Percentiles rank a stretch among this genome's conserved stretches.
Evolutionary conservation across 2,113 vertebrate genomes (phyloP).

Genomic region (Crotalus horridus): DNA sequence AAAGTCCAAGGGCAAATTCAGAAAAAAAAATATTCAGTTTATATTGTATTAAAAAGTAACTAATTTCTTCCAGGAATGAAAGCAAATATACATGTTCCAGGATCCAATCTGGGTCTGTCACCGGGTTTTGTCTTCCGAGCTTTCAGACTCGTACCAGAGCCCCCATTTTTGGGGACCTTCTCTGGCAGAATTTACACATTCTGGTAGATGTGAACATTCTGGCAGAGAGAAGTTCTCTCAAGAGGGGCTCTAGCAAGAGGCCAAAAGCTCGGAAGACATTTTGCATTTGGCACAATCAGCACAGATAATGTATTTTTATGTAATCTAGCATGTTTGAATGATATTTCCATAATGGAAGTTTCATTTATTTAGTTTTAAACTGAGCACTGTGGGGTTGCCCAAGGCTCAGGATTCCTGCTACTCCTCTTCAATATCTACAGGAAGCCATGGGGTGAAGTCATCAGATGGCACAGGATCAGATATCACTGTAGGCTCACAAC

Average conservation of each 20-base stretch:
- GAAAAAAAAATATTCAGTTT: neutral
- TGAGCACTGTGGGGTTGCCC: neutral
- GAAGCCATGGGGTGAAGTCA: neutral
- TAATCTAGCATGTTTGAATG: neutral
- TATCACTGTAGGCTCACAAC: neutral
- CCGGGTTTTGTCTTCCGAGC: neutral
- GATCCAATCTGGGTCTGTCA: neutral
- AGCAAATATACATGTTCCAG: neutral
- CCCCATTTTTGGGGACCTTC: neutral
- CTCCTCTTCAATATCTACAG: neutral
- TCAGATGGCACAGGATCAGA: neutral
- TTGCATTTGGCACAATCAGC: neutral
- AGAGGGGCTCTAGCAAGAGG: neutral
- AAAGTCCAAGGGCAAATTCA: neutral
- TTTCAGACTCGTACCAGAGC: neutral
- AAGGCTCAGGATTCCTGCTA: neutral
- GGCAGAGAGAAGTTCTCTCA: neutral
- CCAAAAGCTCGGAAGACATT: neutral
- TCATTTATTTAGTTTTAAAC: neutral
- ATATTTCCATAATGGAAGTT: neutral
- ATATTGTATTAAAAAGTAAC: neutral
- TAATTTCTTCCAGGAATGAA: neutral
- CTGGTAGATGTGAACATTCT: neutral
- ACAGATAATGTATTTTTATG: neutral
- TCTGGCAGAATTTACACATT: neutral